These are phyloP conservation scores for Adineta ricciae DNA, from an alignment of 2,888 invertebrate species.

Conservation along the genomic window DNA sequence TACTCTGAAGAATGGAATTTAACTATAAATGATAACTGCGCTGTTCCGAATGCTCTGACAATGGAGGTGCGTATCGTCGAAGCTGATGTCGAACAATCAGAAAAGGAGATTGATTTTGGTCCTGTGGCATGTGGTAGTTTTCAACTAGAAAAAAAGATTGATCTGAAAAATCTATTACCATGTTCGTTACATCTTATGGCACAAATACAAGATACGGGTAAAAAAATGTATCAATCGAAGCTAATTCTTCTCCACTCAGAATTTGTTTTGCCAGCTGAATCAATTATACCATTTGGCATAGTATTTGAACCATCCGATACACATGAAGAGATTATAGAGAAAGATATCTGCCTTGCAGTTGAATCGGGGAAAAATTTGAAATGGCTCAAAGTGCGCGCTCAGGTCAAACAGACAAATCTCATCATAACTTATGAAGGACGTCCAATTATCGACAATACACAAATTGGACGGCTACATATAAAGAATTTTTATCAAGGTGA, in stretches of 20 bases:
- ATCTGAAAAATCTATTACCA: not conserved
- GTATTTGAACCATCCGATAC: not conserved
- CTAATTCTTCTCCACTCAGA: not conserved
- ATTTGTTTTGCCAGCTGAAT: not conserved
- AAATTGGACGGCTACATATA: not conserved
- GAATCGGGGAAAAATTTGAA: not conserved
- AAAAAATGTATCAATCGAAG: not conserved
- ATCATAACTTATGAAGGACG: not conserved
- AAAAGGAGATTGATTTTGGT: not conserved
- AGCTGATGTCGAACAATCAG: not conserved
- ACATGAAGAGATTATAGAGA: not conserved
- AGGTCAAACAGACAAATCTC: not conserved
- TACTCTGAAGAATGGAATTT: not conserved
- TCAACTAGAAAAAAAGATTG: not conserved
- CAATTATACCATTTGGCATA: not conserved
- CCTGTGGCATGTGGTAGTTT: not conserved
- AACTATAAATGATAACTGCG: not conserved
- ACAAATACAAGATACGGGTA: not conserved
- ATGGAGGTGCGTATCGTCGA: not conserved
- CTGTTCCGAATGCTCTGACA: not conserved
- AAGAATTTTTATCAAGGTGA: not conserved
- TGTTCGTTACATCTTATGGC: not conserved
- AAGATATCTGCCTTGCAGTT: not conserved
- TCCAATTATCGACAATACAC: not conserved
- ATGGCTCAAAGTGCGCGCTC: not conserved